Evolutionary conservation across 2,113 vertebrate genomes (phyloP).

Genomic region (Oncorhynchus gorbuscha): DNA sequence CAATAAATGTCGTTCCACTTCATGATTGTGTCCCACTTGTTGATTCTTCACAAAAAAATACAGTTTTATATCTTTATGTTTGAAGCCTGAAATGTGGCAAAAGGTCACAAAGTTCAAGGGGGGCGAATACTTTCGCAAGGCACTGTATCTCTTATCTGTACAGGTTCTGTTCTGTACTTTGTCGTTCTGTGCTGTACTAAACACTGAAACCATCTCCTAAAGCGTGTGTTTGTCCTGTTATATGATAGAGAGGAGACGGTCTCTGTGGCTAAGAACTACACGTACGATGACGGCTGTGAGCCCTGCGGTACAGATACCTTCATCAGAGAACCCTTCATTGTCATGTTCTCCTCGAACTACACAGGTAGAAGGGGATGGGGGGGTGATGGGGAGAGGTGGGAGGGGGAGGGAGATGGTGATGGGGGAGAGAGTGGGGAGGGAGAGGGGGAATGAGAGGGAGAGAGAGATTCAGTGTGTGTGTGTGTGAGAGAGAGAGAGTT

Average conservation of each 20-base stretch:
- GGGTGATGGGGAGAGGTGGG: too few relatives aligned
- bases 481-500: too few relatives aligned
- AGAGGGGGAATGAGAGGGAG: not conserved
- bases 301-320: slow-evolving; percentile 77
- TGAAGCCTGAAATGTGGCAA: too few relatives aligned
- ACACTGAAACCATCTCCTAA: too few relatives aligned
- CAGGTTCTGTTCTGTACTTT: not conserved
- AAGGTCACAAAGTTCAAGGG: too few relatives aligned
- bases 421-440: not conserved
- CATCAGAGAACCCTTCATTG: slow-evolving; percentile 87
- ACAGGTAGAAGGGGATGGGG: slow-evolving; percentile 53
- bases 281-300: slow-evolving; percentile 79
- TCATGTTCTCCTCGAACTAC: slow-evolving; percentile 76
- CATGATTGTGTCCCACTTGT: too few relatives aligned
- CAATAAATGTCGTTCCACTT: too few relatives aligned
- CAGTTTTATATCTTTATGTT: too few relatives aligned
- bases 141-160: not conserved
- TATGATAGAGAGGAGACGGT: slow-evolving; percentile 71
- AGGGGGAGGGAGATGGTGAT: too few relatives aligned
- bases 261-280: slow-evolving; percentile 78
- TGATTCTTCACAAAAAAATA: too few relatives aligned
- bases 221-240: not conserved
- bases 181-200: not conserved
- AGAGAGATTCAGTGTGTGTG: not conserved
- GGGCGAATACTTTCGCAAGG: too few relatives aligned